Conservation (phyloP, 2,888 invertebrate genomes). For the Coleophora deauratella region DNA sequence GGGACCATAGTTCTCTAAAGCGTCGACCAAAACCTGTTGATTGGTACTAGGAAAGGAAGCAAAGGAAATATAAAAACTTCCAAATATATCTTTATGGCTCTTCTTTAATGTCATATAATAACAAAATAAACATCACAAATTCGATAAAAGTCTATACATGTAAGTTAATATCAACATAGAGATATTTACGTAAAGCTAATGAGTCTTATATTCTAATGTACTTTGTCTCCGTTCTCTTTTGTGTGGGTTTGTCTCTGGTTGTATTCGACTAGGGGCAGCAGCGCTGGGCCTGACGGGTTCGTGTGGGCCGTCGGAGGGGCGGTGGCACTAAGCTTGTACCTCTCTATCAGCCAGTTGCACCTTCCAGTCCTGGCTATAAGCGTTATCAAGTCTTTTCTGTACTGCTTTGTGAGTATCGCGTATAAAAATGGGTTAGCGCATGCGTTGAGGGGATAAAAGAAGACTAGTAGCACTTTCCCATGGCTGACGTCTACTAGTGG, state of each 20-base stretch:
- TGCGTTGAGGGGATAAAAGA: conserved; percentile 93
- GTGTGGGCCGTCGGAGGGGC: conserved; percentile 62
- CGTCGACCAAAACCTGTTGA: no score
- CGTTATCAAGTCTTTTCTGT: conserved; percentile 82
- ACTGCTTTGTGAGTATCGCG: conserved; percentile 91
- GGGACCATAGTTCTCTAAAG: no score
- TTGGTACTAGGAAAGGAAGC: no score
- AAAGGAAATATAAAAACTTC: no score
- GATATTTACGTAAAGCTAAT: conserved; percentile 1
- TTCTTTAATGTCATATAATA: background rate
- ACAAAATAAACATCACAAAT: conserved; percentile 22
- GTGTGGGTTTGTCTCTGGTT: conserved; percentile 39
- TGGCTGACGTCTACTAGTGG: conserved; percentile 88
- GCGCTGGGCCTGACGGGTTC: conserved; percentile 51
- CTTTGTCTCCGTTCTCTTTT: conserved; percentile 48
- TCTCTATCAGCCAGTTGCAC: conserved; percentile 56
- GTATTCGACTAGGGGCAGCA: conserved; percentile 52
- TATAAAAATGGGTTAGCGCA: conserved; percentile 95
- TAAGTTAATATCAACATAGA: background rate
- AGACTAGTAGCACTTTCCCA: conserved; percentile 87
- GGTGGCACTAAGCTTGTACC: conserved; percentile 53
- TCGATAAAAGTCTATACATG: background rate
- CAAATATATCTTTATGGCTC: no score
- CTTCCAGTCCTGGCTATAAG: conserved; percentile 77
- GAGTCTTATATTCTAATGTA: conserved; percentile 32